Conservation (phyloP, 2,797 vertebrate genomes). For the Pristis pectinata region DNA sequence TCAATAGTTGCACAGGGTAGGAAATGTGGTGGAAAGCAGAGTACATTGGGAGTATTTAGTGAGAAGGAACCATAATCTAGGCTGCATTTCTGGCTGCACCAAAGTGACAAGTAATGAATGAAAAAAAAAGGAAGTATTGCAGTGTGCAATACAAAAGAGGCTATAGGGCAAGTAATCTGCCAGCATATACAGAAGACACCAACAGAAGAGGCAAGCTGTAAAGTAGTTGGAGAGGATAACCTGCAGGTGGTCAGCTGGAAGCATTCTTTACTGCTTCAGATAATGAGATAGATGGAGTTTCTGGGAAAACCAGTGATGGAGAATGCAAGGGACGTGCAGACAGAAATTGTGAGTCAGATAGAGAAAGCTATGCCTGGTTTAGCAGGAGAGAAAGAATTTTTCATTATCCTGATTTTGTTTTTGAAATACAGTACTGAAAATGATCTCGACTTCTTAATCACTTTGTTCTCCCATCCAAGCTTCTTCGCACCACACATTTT, state of each 20-base stretch:
- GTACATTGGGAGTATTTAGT: neutral
- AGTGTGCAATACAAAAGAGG: neutral
- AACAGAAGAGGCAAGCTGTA: neutral
- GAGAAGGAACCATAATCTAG: neutral
- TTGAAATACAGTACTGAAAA: conserved; percentile 1
- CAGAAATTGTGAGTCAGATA: neutral
- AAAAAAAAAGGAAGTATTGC: neutral
- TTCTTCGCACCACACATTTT: neutral
- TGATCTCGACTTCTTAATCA: neutral
- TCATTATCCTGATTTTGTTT: neutral
- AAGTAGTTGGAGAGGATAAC: neutral
- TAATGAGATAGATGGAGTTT: neutral
- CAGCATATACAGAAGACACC: too few species aligned
- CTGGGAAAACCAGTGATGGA: neutral
- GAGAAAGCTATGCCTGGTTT: neutral
- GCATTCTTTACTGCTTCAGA: neutral
- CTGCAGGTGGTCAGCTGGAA: neutral
- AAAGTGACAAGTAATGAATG: neutral
- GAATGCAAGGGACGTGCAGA: neutral
- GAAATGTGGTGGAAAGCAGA: neutral
- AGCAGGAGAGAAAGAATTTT: neutral
- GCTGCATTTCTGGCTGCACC: neutral
- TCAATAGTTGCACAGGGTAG: neutral
- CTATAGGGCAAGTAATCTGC: neutral
- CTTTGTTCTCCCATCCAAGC: neutral